Evolutionary conservation across 2,888 invertebrate species (phyloP).

Genomic region (Drosophila meridiana): DNA sequence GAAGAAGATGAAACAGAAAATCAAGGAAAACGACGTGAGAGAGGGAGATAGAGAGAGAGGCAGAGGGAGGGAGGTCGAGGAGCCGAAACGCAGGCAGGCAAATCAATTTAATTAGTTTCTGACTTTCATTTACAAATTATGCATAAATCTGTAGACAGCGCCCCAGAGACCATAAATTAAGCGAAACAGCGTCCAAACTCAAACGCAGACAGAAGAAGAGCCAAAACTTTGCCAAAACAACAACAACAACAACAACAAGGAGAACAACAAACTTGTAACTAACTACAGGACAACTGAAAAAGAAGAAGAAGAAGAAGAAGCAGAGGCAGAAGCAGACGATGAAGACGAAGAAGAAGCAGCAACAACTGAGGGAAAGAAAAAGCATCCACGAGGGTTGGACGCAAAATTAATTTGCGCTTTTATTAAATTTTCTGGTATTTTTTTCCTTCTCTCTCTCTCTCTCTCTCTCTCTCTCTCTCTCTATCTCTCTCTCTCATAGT

Average conservation of each 20-base stretch:
- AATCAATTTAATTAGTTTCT: slow-evolving; percentile 80
- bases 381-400: slow-evolving; percentile 69
- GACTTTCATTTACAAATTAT: slow-evolving; percentile 81
- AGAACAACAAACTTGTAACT: slow-evolving; percentile 69
- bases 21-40: neutral
- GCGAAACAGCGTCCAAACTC: slow-evolving; percentile 65
- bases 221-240: slow-evolving; percentile 62
- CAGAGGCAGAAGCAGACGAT: neutral
- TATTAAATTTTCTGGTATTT: slow-evolving; percentile 73
- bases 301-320: slow-evolving; percentile 4
- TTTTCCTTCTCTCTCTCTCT: neutral
- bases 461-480: too few species aligned
- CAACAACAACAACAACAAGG: slow-evolving; percentile 28
- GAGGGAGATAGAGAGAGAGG: neutral
- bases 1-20: neutral
- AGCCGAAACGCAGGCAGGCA: slow-evolving; percentile 54
- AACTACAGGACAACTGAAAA: slow-evolving; percentile 63
- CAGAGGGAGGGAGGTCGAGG: neutral
- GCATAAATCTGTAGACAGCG: slow-evolving; percentile 78
- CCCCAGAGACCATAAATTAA: slow-evolving; percentile 78
- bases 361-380: slow-evolving; percentile 7
- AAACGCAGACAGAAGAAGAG: slow-evolving; percentile 45
- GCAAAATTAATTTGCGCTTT: slow-evolving; percentile 80
- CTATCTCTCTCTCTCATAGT: too few species aligned
- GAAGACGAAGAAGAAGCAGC: slow-evolving; percentile 1